phyloP scores from a whole-genome alignment of 1,140 invertebrate species.

The Nilaparvata lugens region DNA sequence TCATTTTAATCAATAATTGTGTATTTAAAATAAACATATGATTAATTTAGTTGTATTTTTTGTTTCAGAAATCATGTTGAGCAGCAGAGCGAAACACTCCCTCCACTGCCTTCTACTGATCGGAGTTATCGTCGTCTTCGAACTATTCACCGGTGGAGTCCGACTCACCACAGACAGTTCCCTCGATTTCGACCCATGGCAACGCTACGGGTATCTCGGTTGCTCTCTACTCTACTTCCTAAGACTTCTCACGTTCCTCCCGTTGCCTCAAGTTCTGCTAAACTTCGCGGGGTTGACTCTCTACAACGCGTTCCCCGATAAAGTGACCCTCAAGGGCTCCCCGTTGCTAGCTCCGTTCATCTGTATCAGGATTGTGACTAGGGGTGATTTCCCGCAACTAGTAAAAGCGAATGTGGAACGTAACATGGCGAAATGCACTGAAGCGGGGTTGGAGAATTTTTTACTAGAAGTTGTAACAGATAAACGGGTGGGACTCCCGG shows the following conservation, averaged over 20 bases:
- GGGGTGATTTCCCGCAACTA: slow-evolving; percentile 88
- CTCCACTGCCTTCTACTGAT: slow-evolving; percentile 70
- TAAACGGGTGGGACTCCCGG: slow-evolving; percentile 66
- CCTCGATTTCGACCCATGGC: slow-evolving; percentile 64
- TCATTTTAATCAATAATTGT: not conserved
- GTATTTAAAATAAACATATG: too few species aligned
- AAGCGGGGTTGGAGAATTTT: slow-evolving; percentile 91
- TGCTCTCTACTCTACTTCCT: slow-evolving; percentile 65
- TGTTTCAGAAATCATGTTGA: slow-evolving; percentile 40
- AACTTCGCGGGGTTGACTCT: slow-evolving; percentile 85
- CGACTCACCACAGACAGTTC: slow-evolving; percentile 50
- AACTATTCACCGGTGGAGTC: slow-evolving; percentile 69
- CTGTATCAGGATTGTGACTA: slow-evolving; percentile 89
- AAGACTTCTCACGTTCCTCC: slow-evolving; percentile 73
- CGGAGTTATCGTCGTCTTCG: slow-evolving; percentile 64
- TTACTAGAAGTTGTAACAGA: slow-evolving; percentile 96
- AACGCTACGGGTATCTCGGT: slow-evolving; percentile 62
- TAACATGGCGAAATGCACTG: slow-evolving; percentile 83
- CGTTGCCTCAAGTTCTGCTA: slow-evolving; percentile 81
- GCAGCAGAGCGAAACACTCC: slow-evolving; percentile 56
- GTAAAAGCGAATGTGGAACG: slow-evolving; percentile 80
- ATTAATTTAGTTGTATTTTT: slow-evolving; percentile 11
- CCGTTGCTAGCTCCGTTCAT: slow-evolving; percentile 89
- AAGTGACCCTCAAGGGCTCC: slow-evolving; percentile 80
- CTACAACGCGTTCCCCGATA: slow-evolving; percentile 93